Evolutionary conservation across 2,888 invertebrate genomes (phyloP).

Genomic region (Acleris cristana): DNA sequence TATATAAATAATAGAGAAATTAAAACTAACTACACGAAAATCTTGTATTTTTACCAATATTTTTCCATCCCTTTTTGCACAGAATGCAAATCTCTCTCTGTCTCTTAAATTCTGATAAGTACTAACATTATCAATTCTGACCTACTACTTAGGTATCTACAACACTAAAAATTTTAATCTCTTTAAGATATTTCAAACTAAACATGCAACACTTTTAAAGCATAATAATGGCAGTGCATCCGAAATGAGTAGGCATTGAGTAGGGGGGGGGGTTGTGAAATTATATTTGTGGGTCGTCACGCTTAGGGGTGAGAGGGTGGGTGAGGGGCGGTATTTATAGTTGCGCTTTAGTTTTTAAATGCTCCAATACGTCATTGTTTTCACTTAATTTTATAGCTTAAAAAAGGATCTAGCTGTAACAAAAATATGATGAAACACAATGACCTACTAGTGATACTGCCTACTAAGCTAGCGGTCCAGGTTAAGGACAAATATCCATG

Average conservation of each 20-base stretch:
- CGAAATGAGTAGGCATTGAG: slow-evolving; percentile 68
- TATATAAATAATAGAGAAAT: too few species aligned
- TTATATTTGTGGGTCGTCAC: slow-evolving; percentile 85
- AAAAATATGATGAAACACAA: neutral
- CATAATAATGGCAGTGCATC: slow-evolving; percentile 57
- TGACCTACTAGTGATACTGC: too few species aligned
- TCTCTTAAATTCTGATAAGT: too few species aligned
- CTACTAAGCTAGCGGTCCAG: too few species aligned
- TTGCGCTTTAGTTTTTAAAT: slow-evolving; percentile 7
- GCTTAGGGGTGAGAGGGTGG: slow-evolving; percentile 65
- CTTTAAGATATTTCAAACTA: slow-evolving; percentile 11
- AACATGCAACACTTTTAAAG: slow-evolving; percentile 32
- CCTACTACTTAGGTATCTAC: too few species aligned
- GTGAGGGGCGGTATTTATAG: slow-evolving; percentile 63
- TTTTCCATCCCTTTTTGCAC: too few species aligned
- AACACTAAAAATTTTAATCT: too few species aligned
- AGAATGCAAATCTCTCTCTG: too few species aligned
- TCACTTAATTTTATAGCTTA: neutral
- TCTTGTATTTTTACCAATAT: too few species aligned
- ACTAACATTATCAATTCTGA: too few species aligned
- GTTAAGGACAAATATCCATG: too few species aligned
- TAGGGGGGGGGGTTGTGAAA: slow-evolving; percentile 79
- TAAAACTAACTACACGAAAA: too few species aligned
- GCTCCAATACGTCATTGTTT: neutral
- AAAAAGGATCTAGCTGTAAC: neutral